A percentile compares a stretch with the other conserved stretches of the same genome.
Conservation (phyloP, 2,797 vertebrate genomes). For the Siniperca scherzeri region DNA sequence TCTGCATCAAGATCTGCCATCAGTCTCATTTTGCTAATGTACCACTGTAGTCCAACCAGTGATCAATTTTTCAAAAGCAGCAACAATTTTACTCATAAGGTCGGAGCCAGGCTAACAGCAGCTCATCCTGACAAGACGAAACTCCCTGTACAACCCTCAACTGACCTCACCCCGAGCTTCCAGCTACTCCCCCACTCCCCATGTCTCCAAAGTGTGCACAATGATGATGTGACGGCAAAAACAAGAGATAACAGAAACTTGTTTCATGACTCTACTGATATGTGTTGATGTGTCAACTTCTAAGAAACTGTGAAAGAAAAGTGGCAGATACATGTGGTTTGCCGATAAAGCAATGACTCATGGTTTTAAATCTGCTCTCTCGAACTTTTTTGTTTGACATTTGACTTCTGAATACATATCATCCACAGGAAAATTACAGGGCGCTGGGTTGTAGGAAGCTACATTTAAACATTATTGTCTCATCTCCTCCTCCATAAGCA, state of each 20-base stretch:
- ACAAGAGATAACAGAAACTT: conserved; percentile 63
- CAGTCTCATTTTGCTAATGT: conserved; percentile 1
- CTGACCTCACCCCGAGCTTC: conserved; percentile 63
- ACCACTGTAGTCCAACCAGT: not conserved
- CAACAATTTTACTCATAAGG: conserved; percentile 25
- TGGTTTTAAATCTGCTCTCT: conserved; percentile 32
- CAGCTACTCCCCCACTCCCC: conserved; percentile 57
- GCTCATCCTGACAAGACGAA: conserved; percentile 52
- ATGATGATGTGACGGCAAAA: conserved; percentile 60
- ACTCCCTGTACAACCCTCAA: conserved; percentile 50
- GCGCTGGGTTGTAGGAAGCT: conserved; percentile 30
- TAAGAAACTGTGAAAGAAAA: conserved; percentile 48
- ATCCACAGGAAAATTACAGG: conserved; percentile 66
- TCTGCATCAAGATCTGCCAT: conserved; percentile 37
- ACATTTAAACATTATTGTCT: conserved; percentile 29
- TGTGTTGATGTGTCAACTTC: conserved; percentile 43
- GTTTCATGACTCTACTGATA: conserved; percentile 28
- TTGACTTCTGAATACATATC: conserved; percentile 54
- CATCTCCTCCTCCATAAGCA: conserved; percentile 35
- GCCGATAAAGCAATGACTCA: conserved; percentile 55
- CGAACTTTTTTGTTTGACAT: conserved; percentile 50
- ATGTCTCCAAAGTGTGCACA: conserved; percentile 36
- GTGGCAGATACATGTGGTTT: conserved; percentile 34
- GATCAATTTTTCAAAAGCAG: conserved; percentile 29
- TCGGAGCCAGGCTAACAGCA: conserved; percentile 31